Conservation (phyloP, 2,113 vertebrate genomes). For the Leptocoma aspasia region DNA sequence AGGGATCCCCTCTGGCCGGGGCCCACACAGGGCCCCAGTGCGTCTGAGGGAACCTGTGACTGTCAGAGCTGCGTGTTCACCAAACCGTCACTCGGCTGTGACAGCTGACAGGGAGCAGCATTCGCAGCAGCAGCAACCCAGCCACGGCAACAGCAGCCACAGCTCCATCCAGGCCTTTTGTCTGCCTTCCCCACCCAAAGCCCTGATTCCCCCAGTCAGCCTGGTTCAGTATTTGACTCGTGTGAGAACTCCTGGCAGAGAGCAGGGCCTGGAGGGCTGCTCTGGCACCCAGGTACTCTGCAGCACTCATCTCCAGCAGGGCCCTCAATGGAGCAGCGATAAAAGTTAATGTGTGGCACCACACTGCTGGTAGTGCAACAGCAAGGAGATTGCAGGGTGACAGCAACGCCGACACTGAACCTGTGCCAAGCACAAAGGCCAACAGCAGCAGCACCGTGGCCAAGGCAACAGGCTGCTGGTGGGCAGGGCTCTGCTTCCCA, state of each 20-base stretch:
- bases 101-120: neutral
- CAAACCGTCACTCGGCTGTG: neutral
- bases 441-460: neutral
- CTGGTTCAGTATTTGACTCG: neutral
- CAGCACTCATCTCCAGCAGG: neutral
- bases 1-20: neutral
- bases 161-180: neutral
- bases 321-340: neutral
- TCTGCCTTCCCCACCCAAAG: neutral
- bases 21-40: neutral
- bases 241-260: neutral
- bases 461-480: neutral
- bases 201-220: neutral
- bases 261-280: neutral
- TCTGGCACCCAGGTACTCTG: neutral
- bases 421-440: neutral
- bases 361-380: neutral
- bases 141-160: neutral
- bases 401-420: neutral
- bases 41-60: neutral
- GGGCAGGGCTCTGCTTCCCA: neutral
- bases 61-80: neutral
- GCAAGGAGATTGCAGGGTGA: neutral
- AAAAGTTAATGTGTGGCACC: neutral
- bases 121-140: neutral